These are phyloP conservation scores for Remorina albescens DNA, from an alignment of 2,797 vertebrate species.

Conservation along the genomic window DNA sequence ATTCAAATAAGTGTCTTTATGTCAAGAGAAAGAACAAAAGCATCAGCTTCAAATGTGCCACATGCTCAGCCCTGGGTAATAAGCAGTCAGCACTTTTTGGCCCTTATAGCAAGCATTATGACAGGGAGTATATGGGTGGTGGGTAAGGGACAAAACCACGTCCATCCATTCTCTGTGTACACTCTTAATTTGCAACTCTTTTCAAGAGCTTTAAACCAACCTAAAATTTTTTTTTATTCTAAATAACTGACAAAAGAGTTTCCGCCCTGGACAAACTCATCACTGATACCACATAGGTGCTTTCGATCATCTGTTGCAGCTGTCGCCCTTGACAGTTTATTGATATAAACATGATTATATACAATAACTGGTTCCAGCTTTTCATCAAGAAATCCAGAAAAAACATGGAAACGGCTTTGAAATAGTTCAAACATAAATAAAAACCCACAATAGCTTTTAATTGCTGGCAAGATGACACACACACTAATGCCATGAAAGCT, in stretches of 20 bases:
- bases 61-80: slow-evolving; percentile 68
- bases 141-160: slow-evolving; percentile 51
- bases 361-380: slow-evolving; percentile 33
- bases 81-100: slow-evolving; percentile 73
- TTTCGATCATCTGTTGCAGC: slow-evolving; percentile 33
- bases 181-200: slow-evolving; percentile 39
- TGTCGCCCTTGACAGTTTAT: slow-evolving; percentile 25
- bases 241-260: slow-evolving; percentile 12
- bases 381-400: slow-evolving; percentile 16
- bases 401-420: slow-evolving; percentile 19
- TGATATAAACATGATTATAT: slow-evolving; percentile 36
- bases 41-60: slow-evolving; percentile 65
- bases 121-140: slow-evolving; percentile 55
- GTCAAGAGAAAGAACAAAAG: slow-evolving; percentile 65
- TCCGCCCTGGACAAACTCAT: slow-evolving; percentile 11
- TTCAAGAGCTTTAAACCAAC: slow-evolving; percentile 45
- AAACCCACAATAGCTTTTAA: slow-evolving; percentile 10
- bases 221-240: background rate
- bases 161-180: slow-evolving; percentile 19
- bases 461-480: slow-evolving; percentile 30
- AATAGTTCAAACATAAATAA: slow-evolving; percentile 32
- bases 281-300: slow-evolving; percentile 36
- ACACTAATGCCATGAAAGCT: slow-evolving; percentile 2
- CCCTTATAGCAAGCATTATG: slow-evolving; percentile 65
- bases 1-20: slow-evolving; percentile 72